Percentiles rank a stretch among this genome's conserved stretches.
These are phyloP conservation scores for Ochotona princeps DNA, from an alignment of 2,113 vertebrate species.

Conservation along the genomic window DNA sequence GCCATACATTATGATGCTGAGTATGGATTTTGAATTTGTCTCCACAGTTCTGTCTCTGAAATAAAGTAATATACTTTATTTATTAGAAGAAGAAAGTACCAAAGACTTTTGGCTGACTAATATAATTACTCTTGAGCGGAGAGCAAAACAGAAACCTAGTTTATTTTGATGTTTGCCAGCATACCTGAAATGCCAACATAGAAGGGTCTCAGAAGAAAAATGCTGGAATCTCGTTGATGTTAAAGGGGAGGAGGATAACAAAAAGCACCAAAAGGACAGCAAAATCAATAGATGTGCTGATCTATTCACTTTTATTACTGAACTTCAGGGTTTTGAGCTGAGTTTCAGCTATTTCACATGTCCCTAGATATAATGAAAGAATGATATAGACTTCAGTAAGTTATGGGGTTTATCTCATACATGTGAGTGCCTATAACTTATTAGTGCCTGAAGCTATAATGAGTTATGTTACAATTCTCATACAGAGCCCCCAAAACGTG, in stretches of 20 bases:
- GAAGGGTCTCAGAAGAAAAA: constrained; percentile 72
- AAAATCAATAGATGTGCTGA: constrained; percentile 79
- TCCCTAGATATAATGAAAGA: constrained; percentile 81
- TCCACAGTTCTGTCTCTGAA: constrained; percentile 68
- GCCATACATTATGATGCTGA: constrained; percentile 51
- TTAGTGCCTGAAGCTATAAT: constrained; percentile 81
- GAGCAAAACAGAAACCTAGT: constrained; percentile 67
- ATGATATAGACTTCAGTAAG: constrained; percentile 82
- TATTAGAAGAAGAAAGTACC: constrained; percentile 57
- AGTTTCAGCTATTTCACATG: constrained; percentile 78
- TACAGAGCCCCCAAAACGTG: constrained; percentile 79
- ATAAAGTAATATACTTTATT: constrained; percentile 67
- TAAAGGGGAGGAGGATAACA: constrained; percentile 76
- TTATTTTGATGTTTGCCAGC: constrained; percentile 79
- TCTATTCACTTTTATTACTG: constrained; percentile 82
- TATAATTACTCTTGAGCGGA: constrained; percentile 68
- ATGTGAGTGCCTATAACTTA: constrained; percentile 82
- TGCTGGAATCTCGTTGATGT: constrained; percentile 56
- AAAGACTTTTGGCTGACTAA: constrained; percentile 70
- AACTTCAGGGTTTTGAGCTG: constrained; percentile 70
- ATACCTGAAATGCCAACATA: constrained; percentile 69
- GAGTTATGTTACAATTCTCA: constrained; percentile 82
- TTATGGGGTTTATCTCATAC: constrained; percentile 83
- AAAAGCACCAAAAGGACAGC: constrained; percentile 63
- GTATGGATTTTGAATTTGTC: constrained; percentile 73